These are phyloP conservation scores for Gryon sp. DNA, from an alignment of 1,140 invertebrate species.

Conservation along the genomic window DNA sequence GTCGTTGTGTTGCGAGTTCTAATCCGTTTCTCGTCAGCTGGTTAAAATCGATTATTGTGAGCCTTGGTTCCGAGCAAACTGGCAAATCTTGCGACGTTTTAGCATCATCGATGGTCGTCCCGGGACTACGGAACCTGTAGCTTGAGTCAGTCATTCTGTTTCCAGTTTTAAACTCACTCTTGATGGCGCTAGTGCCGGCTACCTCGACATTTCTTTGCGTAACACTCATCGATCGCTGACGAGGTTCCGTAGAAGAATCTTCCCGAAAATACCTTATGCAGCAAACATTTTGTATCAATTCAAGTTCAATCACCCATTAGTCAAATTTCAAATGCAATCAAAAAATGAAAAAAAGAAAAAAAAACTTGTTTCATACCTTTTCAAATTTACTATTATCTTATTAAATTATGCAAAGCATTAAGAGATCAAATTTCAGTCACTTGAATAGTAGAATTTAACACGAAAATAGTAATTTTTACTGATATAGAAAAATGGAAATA, in stretches of 20 bases:
- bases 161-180: slow-evolving; percentile 56
- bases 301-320: no score
- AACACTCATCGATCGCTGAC: slow-evolving; percentile 75
- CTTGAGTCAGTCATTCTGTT: slow-evolving; percentile 70
- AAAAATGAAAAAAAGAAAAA: no score
- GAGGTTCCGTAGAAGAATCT: slow-evolving; percentile 61
- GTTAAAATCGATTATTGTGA: slow-evolving; percentile 87
- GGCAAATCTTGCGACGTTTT: slow-evolving; percentile 17
- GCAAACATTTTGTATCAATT: slow-evolving; percentile 16
- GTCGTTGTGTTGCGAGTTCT: slow-evolving; percentile 73
- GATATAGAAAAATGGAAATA: no score
- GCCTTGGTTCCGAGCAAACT: slow-evolving; percentile 78
- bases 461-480: no score
- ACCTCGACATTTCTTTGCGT: slow-evolving; percentile 69
- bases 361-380: no score
- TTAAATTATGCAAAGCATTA: no score
- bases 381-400: no score
- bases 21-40: slow-evolving; percentile 83
- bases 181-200: slow-evolving; percentile 61
- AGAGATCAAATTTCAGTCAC: no score
- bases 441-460: no score
- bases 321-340: no score
- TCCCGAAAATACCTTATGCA: slow-evolving; percentile 71
- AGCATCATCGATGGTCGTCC: slow-evolving; percentile 65
- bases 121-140: slow-evolving; percentile 76